Evolutionary conservation across 2,888 invertebrate species (phyloP), one percentile per base, ranked within the genome.

Genomic region (Drosophila prolongata): DNA sequence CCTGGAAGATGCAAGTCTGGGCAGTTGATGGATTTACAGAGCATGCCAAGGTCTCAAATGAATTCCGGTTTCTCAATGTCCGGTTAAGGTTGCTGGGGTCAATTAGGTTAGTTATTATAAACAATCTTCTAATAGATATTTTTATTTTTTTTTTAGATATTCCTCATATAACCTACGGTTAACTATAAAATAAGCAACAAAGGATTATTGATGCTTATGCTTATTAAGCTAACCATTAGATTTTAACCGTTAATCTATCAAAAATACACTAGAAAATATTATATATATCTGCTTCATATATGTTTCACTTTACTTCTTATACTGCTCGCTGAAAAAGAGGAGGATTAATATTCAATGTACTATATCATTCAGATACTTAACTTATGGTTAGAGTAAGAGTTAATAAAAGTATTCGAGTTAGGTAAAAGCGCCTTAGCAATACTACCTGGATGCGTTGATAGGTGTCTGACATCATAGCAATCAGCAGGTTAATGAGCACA

Each of bases 381-480:
- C 87, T 86, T 83, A 88, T 6, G 37, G 27, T 47, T 66, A 44
- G 30, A 52, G 11, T 62, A 55, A 9, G 58, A 16, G 16, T 49
- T 70, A 40, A 30, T 27, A 55, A 54, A 54, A 42, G 40, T 52
- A 78, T 66, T 72, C 69, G 55, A 54, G 49, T 57, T 54, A 67
- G 67, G 64, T 59, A 55, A 37, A 76, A 87, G 88, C 83, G 79
- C 79, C 46, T 59, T 85, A 85, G 82, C 87, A 89, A 90, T 91
- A 93, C 94, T 95, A 96, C 98, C 95, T 99, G 98, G 92, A 99
- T 99, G 92, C 98, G 95, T 93, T 99, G 99, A 93, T 99, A 99
- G 73, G 99, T 99, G 94, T 99, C 99, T 92, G 99, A 98, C 99
- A 99, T 99, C 99, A 99, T 99, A 94, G 99, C 99, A 94, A 99